phyloP scores from a whole-genome alignment of 2,888 invertebrate species.

The Seira sanloemensis region DNA sequence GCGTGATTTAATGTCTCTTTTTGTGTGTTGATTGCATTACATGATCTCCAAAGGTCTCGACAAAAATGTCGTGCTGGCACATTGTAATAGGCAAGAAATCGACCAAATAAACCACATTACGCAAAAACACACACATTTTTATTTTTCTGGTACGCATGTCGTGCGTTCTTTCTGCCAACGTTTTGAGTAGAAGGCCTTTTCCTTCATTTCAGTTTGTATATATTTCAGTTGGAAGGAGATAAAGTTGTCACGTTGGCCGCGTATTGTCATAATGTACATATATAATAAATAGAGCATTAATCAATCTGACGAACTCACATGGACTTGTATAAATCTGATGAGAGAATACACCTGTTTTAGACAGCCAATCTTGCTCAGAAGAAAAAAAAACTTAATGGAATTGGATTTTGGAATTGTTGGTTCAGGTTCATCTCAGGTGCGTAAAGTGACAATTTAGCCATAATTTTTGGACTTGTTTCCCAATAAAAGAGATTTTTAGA shows the following conservation, averaged over 20 bases:
- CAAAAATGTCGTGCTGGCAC: not conserved
- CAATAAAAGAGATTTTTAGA: too few species aligned
- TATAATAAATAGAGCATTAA: not conserved
- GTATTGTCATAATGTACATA: not conserved
- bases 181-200: not conserved
- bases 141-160: too few species aligned
- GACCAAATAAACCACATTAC: not conserved
- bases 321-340: not conserved
- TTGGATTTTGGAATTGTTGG: too few species aligned
- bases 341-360: not conserved
- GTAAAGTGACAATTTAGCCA: not conserved
- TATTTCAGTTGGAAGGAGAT: not conserved
- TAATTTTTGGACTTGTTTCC: not conserved
- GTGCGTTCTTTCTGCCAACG: too few species aligned
- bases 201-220: not conserved
- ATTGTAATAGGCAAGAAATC: not conserved
- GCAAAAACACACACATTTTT: not conserved
- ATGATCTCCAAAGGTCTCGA: not conserved
- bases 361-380: constrained; percentile 32
- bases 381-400: constrained; percentile 29
- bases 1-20: constrained; percentile 32
- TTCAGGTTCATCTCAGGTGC: too few species aligned
- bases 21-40: constrained; percentile 28
- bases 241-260: constrained; percentile 7
- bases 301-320: not conserved